Base-by-base conservation (phyloP, 1,140 invertebrate species). In the Ceratina calcarata region DNA sequence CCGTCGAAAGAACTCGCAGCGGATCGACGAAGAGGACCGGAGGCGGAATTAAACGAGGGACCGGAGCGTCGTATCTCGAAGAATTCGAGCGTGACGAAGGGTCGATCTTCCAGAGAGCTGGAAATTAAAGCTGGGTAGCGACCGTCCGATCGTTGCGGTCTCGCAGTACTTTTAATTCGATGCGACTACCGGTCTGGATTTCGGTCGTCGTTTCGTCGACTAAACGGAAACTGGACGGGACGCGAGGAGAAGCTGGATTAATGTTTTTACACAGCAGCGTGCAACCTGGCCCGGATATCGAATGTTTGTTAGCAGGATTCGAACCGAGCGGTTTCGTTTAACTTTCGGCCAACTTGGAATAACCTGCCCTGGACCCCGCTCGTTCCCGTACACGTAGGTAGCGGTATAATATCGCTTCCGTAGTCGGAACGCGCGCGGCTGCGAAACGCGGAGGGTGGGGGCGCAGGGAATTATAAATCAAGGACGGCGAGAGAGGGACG, bases 331-430 rank as follows among this genome's bases (percentile, higher is more conserved):
- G 32, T 61, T 61, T 57, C 69, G 51, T 55, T 76, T 76, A 76
- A 76, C 74, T 68, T 68, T 68, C 37, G 51, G 1, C 64, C 64
- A 68, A 76, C 20, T 76, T 68, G 53, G 74, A 76, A 68, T 27
- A 76, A 68, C 53, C 37, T 37, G 22, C 27, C 76, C 20, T 15
- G 49, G 32, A 37, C 6, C 32, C 49, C 60, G 49, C 24, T 24
- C 53, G 32, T 55, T 61, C 68, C 71, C 62, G 18, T 55, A 10
- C 53, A 55, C 53, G 32, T 37, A 37, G 32, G 6, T 2, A 37
- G 32, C 2, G 32, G 66, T 62, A 71, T 64, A 72, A 72, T 72
- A 72, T 78, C 76, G 60, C 60, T 62, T 53, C 67, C 74, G 74
- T 49, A 67, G 75, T 32, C 57, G 75, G 15, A 55, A 61, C 66